These are phyloP conservation scores for Indicator maculatus DNA, from an alignment of 2,113 vertebrate genomes.

Conservation along the genomic window DNA sequence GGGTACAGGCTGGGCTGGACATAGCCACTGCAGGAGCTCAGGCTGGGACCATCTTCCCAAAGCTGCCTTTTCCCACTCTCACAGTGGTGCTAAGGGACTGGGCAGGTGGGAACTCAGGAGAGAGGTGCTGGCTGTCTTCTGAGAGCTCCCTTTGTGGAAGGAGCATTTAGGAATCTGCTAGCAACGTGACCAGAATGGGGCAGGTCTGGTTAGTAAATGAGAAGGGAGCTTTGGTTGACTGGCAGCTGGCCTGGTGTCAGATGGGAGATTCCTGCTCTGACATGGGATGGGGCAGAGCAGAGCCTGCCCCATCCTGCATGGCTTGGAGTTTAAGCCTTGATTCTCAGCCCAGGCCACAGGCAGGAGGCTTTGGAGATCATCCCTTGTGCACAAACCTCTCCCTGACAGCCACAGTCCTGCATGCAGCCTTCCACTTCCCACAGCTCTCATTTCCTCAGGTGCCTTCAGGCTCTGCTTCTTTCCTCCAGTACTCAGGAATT, in stretches of 20 bases:
- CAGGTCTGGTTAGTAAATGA: background rate
- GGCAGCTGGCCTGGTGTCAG: background rate
- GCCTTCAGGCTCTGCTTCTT: background rate
- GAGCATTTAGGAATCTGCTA: background rate
- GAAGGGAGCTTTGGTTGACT: background rate
- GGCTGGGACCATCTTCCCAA: background rate
- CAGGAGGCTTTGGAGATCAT: background rate
- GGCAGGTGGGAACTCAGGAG: background rate
- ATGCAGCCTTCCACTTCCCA: background rate
- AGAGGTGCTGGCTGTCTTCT: background rate
- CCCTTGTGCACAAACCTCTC: background rate
- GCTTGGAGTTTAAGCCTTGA: background rate
- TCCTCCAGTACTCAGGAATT: background rate
- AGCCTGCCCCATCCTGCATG: background rate
- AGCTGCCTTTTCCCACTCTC: background rate
- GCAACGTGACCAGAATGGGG: background rate
- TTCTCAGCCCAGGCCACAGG: background rate
- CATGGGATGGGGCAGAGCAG: background rate
- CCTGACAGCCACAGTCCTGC: background rate
- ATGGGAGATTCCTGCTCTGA: background rate
- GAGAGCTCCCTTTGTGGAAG: background rate
- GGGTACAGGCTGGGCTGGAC: background rate
- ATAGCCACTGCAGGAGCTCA: accelerated
- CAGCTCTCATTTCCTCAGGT: background rate
- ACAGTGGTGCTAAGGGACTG: accelerated